A percentile compares a stretch with the other conserved stretches of the same genome.
phyloP scores from a whole-genome alignment of 2,888 invertebrate species.

The Orchestes rusci region DNA sequence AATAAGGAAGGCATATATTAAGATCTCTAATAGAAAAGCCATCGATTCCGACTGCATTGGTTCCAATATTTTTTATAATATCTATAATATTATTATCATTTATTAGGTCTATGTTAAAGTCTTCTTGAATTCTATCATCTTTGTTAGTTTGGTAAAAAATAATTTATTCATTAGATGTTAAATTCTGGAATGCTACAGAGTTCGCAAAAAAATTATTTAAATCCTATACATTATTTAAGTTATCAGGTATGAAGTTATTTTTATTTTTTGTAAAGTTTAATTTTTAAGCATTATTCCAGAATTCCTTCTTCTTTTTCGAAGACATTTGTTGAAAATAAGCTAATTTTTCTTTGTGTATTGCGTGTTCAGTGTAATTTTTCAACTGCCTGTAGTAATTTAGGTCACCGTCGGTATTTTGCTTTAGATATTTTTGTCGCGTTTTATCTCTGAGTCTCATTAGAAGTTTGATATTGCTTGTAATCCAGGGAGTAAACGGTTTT shows the following conservation, averaged over 20 bases:
- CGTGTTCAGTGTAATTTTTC: conserved; percentile 3
- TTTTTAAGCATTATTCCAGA: conserved; percentile 3
- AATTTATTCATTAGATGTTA: conserved; percentile 2
- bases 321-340: conserved; percentile 6
- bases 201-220: conserved; percentile 1
- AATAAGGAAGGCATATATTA: conserved; percentile 6
- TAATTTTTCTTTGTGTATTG: conserved; percentile 2
- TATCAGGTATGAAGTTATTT: neutral
- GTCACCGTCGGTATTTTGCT: neutral
- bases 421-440: conserved; percentile 3
- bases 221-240: no score
- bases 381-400: conserved; percentile 5
- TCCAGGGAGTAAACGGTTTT: conserved; percentile 3
- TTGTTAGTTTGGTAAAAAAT: conserved; percentile 8
- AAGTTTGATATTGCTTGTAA: conserved; percentile 4
- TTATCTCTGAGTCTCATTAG: conserved; percentile 4
- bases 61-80: conserved; percentile 2
- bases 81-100: neutral
- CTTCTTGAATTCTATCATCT: neutral
- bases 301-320: conserved; percentile 1
- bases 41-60: conserved; percentile 8
- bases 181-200: conserved; percentile 3
- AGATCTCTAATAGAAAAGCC: conserved; percentile 7
- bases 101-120: neutral
- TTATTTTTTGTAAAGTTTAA: conserved; percentile 2